Evolutionary conservation across 2,797 vertebrate species (phyloP).

Genomic region (Lepidocolaptes lacrymiger): DNA sequence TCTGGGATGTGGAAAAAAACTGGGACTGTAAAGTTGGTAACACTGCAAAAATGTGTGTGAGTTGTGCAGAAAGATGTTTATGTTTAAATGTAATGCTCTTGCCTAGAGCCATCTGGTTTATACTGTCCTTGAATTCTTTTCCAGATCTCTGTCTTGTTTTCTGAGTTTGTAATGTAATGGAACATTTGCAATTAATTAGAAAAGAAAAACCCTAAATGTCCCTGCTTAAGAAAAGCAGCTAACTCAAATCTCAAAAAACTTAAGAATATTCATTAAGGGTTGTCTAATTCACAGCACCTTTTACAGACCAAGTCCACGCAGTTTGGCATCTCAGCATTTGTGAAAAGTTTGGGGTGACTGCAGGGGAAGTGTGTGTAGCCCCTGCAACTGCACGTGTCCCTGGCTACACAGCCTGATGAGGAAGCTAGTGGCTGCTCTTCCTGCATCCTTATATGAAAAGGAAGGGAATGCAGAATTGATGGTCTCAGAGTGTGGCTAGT

Average conservation of each 20-base stretch:
- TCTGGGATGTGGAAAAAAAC: not conserved
- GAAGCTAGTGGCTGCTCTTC: not conserved
- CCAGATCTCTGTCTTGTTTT: not conserved
- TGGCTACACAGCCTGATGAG: not conserved
- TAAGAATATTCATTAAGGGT: not conserved
- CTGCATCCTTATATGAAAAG: accelerated
- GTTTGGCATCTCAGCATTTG: not conserved
- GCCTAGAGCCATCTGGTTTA: constrained; percentile 18
- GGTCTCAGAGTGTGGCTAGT: not conserved
- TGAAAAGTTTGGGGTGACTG: not conserved
- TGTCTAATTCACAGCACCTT: not conserved
- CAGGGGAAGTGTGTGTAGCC: not conserved
- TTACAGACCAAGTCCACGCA: not conserved
- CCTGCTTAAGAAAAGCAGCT: constrained; percentile 2
- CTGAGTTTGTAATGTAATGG: not conserved
- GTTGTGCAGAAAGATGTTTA: constrained; percentile 12
- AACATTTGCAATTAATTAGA: constrained; percentile 46
- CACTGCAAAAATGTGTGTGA: not conserved
- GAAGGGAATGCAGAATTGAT: not conserved
- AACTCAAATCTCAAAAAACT: constrained; percentile 5
- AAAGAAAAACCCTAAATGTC: not conserved
- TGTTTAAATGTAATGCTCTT: constrained; percentile 6
- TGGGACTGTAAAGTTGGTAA: not conserved
- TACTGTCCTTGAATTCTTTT: constrained; percentile 10
- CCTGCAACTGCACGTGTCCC: not conserved